Evolutionary conservation across 2,113 vertebrate species (phyloP), one percentile per base, ranked within the genome.

Genomic region (Aythya baeri): DNA sequence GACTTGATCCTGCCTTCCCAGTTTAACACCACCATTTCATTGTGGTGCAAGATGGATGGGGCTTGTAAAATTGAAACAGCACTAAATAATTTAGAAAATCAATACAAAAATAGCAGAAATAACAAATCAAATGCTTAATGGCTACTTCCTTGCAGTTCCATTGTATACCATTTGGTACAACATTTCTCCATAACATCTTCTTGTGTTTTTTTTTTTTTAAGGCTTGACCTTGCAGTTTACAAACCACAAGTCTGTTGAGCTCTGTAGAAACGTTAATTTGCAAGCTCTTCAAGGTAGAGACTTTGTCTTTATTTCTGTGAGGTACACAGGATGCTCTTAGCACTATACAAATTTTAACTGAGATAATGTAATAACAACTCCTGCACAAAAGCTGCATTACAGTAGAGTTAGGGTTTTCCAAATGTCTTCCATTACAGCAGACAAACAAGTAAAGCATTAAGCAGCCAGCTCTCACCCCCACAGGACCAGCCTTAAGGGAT

Each of bases 301-400:
- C 13, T 80, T 90, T 83, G 36, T 58, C 88, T 91, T 90, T 81
- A 54, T 76, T 88, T 44, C 94, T 44, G 15, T 36, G 54, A 86
- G 50, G 62, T 44, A 76, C 41, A 43, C 31, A 78, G 76, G 54
- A 71, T 2, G 1, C 44, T 70, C 61, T 73, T 44, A 91, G 62
- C 80, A 59, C 80, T 83, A 11, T 9, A 88, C 92, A 95, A 91
- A 94, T 94, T 94, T 86, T 92, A 92, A 66, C 75, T 71, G 85
- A 90, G 70, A 58, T 82, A 88, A 86, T 1, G 0, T 62, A 86
- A 88, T 50, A 44, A 81, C 18, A 96, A 8, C 27, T 93, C 54
- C 73, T 52, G 59, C 71, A 66, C 59, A 58, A 89, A 86, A 96
- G 54, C 23, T 34, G 4, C 0, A 0, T 86, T 88, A 62, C 22